phyloP scores from a whole-genome alignment of 2,113 vertebrate species.

The Cranoglanis bouderius region DNA sequence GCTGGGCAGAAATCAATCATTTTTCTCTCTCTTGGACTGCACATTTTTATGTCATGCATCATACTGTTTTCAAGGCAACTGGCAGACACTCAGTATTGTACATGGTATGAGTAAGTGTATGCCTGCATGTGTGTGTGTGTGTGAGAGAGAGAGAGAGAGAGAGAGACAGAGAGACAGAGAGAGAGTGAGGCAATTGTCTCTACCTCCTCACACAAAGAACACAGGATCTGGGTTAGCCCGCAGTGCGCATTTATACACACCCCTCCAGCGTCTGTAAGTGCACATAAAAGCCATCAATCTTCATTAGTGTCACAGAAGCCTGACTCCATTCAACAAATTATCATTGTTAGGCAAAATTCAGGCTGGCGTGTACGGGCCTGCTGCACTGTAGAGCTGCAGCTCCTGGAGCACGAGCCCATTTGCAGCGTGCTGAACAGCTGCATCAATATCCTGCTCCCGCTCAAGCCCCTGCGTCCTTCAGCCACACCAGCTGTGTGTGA shows the following conservation, averaged over 20 bases:
- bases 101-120: constrained; percentile 7
- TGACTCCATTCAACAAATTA: constrained; percentile 57
- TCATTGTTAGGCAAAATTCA: constrained; percentile 50
- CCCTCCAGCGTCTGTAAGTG: constrained; percentile 30
- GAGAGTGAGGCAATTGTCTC: constrained; percentile 7
- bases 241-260: constrained; percentile 37
- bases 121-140: not conserved
- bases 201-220: constrained; percentile 32
- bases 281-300: constrained; percentile 50
- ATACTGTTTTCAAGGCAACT: constrained; percentile 29
- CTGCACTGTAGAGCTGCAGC: constrained; percentile 4
- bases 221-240: constrained; percentile 44
- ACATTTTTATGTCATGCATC: not conserved
- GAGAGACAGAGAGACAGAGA: constrained; percentile 2
- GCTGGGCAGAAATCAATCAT: constrained; percentile 9
- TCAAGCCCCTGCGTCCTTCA: constrained; percentile 46
- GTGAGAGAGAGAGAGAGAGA: too few relatives aligned
- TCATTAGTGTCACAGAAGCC: constrained; percentile 53
- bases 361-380: constrained; percentile 3
- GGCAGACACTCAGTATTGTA: constrained; percentile 13
- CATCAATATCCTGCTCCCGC: constrained; percentile 44
- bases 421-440: constrained; percentile 34
- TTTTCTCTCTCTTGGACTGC: constrained; percentile 10
- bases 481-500: constrained; percentile 47
- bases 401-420: constrained; percentile 26